Evolutionary conservation across 2,888 invertebrate genomes (phyloP).

Genomic region (Xanthorhoe spadicearia): DNA sequence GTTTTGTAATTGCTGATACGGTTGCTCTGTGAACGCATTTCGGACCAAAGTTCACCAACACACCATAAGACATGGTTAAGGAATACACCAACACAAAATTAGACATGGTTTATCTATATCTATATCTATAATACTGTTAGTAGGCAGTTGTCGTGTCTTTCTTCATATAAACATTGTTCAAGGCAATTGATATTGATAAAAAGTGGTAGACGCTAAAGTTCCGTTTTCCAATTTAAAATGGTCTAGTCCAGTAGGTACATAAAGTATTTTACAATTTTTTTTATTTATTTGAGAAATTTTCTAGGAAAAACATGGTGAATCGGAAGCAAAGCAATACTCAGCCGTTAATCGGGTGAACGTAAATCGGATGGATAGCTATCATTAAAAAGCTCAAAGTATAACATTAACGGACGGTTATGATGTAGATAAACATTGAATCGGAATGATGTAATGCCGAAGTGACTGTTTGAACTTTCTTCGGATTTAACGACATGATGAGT

Average conservation of each 20-base stretch:
- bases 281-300: too few relatives aligned
- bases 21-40: constrained; percentile 26
- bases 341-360: too few relatives aligned
- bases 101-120: too few relatives aligned
- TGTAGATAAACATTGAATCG: neutral
- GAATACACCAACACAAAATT: too few relatives aligned
- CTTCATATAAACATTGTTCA: too few relatives aligned
- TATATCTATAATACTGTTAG: too few relatives aligned
- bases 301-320: too few relatives aligned
- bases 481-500: constrained; percentile 1
- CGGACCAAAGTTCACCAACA: constrained; percentile 1
- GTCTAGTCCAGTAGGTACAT: too few relatives aligned
- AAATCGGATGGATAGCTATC: neutral
- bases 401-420: neutral
- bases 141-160: neutral
- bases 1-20: constrained; percentile 30
- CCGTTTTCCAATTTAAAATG: too few relatives aligned
- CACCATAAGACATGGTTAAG: neutral
- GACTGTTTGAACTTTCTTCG: constrained; percentile 8
- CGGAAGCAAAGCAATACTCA: too few relatives aligned
- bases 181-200: neutral
- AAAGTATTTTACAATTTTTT: too few relatives aligned
- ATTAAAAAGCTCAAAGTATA: neutral
- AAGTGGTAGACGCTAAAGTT: too few relatives aligned
- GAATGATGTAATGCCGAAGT: neutral